Base-by-base conservation (phyloP, 1,140 invertebrate genomes). In the Harlomillsia oculata region DNA sequence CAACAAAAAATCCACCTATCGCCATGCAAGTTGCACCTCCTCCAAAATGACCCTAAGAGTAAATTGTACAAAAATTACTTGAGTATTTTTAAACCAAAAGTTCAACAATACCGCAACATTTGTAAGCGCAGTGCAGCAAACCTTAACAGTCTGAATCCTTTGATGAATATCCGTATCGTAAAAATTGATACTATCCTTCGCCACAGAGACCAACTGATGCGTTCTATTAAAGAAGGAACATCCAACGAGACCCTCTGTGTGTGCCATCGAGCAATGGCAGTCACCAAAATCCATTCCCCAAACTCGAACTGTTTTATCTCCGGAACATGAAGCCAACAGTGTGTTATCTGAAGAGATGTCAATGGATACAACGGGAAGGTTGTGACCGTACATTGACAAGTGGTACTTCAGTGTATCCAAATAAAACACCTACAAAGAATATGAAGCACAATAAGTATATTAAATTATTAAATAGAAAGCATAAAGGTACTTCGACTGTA, bases 201-300 rank as follows among this genome's bases (percentile, higher is more conserved):
- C 64, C 4, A 54, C 49, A 3, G 62, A 64, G 3, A 59, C 48
- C 30, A 66, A 28, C n/a, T 59, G 58, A 54, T 64, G 61, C 21
- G 61, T 61, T 16, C 44, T 64, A 5, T 62, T 59, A 18, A 64
- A 41, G 43, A 64, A 66, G 0, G 39, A 25, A 59, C 59, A 61
- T 34, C 49, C 51, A 2, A 62, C 49, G 3, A 64, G 36, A 5
- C 62, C 64, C 28, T 64, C 62, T 5, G 51, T 40, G 32, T 62
- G 56, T 14, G 88, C 85, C 52, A 87, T 72, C 0, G 84, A 87
- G 63, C 81, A 83, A 69, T 89, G 87, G 67, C 93, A 97, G 72
- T 99, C 94, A 18, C 96, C 97, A 75, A 97, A 99, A 72, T 98
- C 93, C 70, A 99, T 79, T 40, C 95, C 94, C 95, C 95, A 99